A percentile compares a stretch with the other conserved stretches of the same genome.
Conservation (phyloP, 2,113 vertebrate genomes). For the Notiomystis cincta region DNA sequence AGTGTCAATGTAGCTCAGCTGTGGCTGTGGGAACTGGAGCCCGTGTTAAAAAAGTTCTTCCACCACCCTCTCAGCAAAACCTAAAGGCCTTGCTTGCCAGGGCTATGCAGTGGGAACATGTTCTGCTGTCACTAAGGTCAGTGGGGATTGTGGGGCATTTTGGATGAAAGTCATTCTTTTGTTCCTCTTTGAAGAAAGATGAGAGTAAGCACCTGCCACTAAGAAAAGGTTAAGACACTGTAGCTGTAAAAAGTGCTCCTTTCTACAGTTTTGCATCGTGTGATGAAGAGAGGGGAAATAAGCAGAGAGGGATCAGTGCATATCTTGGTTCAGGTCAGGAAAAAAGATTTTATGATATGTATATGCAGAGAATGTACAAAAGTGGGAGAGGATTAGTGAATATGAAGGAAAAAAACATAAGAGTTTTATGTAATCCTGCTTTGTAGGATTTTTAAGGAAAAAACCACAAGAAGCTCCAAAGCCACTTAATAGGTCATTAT, state of each 20-base stretch:
- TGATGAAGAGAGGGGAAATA: neutral
- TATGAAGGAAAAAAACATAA: neutral
- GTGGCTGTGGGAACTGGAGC: neutral
- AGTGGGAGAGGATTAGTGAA: neutral
- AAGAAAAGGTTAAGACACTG: neutral
- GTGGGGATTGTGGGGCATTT: neutral
- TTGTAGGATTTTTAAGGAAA: neutral
- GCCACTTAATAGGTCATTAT: neutral
- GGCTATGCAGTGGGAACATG: neutral
- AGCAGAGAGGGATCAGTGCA: neutral
- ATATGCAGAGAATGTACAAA: neutral
- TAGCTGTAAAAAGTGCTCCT: neutral
- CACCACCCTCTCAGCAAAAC: neutral
- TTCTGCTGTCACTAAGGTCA: neutral
- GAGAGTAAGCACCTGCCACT: neutral
- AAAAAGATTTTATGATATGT: neutral
- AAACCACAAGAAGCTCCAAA: neutral
- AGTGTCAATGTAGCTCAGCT: neutral
- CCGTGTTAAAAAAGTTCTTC: neutral
- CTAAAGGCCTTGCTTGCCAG: accelerated
- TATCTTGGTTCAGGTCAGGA: neutral
- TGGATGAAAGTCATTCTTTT: neutral
- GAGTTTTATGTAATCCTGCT: neutral
- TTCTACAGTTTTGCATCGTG: neutral
- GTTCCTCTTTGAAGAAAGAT: neutral